Base-by-base conservation (phyloP, 2,113 vertebrate genomes). In the Podarcis cretensis region DNA sequence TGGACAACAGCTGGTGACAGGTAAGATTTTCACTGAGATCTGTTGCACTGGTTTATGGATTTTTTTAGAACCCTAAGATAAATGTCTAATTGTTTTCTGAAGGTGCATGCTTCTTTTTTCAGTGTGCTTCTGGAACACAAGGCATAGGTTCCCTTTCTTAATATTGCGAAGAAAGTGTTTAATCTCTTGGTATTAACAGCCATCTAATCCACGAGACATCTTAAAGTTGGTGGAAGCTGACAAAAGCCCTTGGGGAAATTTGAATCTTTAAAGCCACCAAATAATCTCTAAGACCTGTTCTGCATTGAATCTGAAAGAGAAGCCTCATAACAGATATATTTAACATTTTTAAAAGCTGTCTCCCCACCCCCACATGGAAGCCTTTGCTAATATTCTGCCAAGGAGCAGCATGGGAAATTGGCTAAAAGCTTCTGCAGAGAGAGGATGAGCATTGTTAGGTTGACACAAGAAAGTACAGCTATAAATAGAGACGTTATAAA, bases 1-100 rank as follows among this genome's bases (percentile, higher is more conserved):
- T 25, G 98, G 98, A 90, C 98, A 98, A 94, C 98, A 97, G 94
- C 97, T 99, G 48, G 96, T 99, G 79, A 97, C 98, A 96, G 99
- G 99, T 99, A 97, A 95, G 95, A 20, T 43, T 87, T 91, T 90
- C 54, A 14, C 1, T 18, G 75, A 92, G 5, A 69, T 81, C 0
- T 27, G 43, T 91, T 90, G 6, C 68, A 85, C 16, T 0, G 0
- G 13, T 74, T 78, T 40, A 5, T 87, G 63, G 90, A 59, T 87
- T 92, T 89, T 87, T 92, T 13, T 0, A 0, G 0, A 66, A 83
- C 7, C 40, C 87, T 84, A 80, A 43, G 43, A 8, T 43, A 43
- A 94, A 87, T 20, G 85, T 3, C 32, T 91, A 59, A 32, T 0
- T 77, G 63, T 76, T 93, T 94, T 92, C 25, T 71, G 65, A 77